A percentile compares a stretch with the other conserved stretches of the same genome.
Conservation (phyloP, 1,140 invertebrate genomes). For the Caenorhabditis brenneri region DNA sequence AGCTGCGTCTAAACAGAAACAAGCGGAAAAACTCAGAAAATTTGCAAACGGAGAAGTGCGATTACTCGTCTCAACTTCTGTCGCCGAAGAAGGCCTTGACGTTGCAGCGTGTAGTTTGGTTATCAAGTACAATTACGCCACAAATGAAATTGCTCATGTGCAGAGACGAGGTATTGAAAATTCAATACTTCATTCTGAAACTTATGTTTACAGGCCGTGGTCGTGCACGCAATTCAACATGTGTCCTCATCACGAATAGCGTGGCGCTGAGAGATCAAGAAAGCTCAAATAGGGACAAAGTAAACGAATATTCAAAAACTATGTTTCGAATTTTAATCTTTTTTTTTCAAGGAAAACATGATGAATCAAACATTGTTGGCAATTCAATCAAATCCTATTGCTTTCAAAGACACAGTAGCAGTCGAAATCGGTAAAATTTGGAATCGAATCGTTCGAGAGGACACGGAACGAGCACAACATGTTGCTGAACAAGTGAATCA, state of each 20-base stretch:
- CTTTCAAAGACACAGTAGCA: background rate
- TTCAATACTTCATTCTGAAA: background rate
- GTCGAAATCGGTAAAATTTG: background rate
- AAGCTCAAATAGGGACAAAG: conserved; percentile 3
- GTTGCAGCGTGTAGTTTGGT: conserved; percentile 71
- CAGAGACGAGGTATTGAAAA: conserved; percentile 69
- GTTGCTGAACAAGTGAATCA: background rate
- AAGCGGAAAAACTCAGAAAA: conserved; percentile 31
- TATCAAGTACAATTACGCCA: conserved; percentile 71
- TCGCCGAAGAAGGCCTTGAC: conserved; percentile 72
- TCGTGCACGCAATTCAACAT: conserved; percentile 5
- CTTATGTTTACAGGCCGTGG: conserved; percentile 45
- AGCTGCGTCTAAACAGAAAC: background rate
- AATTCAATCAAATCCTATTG: background rate
- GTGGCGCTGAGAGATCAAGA: conserved; percentile 43
- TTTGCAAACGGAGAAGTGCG: conserved; percentile 36
- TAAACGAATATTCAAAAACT: background rate
- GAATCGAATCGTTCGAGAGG: background rate
- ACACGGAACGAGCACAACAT: background rate
- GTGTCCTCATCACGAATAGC: conserved; percentile 42
- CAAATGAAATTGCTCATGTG: conserved; percentile 72
- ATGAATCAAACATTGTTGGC: background rate
- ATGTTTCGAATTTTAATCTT: background rate
- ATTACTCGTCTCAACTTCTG: conserved; percentile 65
- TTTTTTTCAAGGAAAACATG: conserved; percentile 37